Base-by-base conservation (phyloP, 2,888 invertebrate species). In the Agrochola macilenta region DNA sequence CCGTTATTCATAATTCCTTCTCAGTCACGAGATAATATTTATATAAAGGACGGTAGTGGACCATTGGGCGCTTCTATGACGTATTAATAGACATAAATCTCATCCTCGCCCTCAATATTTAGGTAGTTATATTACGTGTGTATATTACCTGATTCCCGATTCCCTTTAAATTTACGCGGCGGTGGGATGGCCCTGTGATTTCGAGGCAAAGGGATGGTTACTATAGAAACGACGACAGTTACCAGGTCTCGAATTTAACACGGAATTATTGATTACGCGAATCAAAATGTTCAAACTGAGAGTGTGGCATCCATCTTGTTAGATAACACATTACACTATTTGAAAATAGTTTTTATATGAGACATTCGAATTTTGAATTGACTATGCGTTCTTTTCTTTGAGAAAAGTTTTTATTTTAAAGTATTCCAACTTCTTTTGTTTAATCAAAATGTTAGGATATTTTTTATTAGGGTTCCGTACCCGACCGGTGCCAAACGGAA, bases 221-320 rank as follows among this genome's bases (percentile, higher is more conserved):
- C 94, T 91, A 95, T 95, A 92, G 94, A 79, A 94, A 95, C 95
- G 91, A 71, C 87, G 69, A 89, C 87, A 75, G 74, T 82, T 85
- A 87, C 91, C 86, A 91, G 93, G 89, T 94, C 93, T 91, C 93
- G 71, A 92, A 94, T 94, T 93, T 92, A 92, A 91, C 91, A 90
- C 89, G 85, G 90, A 90, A 87, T 91, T 95, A 95, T 95, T 94
- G 95, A 96, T 95, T 95, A 91, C 89, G 89, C 88, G 91, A 90
- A 92, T 92, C 92, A 92, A 92, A 93, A 93, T 92, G 89, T 89
- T 91, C 90, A 70, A 78, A 79, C 84, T 87, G 84, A 75, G 84
- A 86, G 66, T 84, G 73, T 84, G 79, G 79, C 74, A 83, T 64
- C 87, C 75, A 79, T 79, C 80, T 87, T 74, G 80, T 70, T 75